These are phyloP conservation scores for Pseudomugil gertrudae DNA, from an alignment of 2,797 vertebrate genomes.

Conservation along the genomic window DNA sequence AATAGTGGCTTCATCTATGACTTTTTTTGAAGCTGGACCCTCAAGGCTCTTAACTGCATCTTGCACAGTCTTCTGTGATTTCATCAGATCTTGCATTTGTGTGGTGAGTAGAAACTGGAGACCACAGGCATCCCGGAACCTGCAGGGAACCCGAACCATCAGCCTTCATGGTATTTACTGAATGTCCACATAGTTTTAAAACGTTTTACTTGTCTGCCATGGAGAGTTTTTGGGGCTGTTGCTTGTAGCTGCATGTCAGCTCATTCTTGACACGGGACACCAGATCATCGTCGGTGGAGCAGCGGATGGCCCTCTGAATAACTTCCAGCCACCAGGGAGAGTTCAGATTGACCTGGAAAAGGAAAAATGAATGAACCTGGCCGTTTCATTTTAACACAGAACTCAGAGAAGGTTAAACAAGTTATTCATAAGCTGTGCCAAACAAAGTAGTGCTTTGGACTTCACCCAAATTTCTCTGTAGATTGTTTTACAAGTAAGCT, in stretches of 20 bases:
- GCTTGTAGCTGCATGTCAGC: constrained; percentile 93
- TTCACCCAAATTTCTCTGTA: neutral
- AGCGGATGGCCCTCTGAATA: constrained; percentile 84
- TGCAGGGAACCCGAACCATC: constrained; percentile 48
- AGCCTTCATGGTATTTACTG: rapidly evolving
- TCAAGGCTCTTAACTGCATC: constrained; percentile 94
- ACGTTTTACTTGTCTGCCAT: constrained; percentile 95
- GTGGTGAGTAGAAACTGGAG: constrained; percentile 92
- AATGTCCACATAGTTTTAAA: neutral
- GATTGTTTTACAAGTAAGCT: neutral
- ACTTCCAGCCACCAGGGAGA: constrained; percentile 97
- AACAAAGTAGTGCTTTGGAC: neutral
- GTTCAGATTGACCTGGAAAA: constrained; percentile 85
- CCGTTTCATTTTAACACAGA: neutral
- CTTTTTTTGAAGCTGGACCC: constrained; percentile 88
- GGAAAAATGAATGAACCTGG: neutral
- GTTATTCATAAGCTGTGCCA: neutral
- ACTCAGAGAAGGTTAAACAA: neutral
- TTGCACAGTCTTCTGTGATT: constrained; percentile 92
- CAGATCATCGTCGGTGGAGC: constrained; percentile 90
- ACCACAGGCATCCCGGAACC: constrained; percentile 92
- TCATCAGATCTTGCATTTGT: constrained; percentile 91
- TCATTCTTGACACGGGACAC: constrained; percentile 93
- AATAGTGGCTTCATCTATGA: constrained; percentile 92
- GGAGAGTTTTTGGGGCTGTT: constrained; percentile 88